phyloP scores from a whole-genome alignment of 2,113 vertebrate species.

The Amia ocellicauda region DNA sequence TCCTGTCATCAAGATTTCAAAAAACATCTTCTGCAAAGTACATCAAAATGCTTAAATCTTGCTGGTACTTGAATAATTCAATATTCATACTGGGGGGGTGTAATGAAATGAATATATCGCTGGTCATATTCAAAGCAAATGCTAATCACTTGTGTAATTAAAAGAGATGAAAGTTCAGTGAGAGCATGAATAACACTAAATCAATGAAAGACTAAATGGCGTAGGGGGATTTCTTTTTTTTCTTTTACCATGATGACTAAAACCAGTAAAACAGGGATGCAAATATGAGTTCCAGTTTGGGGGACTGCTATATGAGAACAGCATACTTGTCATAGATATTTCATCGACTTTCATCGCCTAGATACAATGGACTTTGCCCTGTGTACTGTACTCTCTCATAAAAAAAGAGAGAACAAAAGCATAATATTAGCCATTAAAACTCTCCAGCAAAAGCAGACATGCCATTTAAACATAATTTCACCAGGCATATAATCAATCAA shows the following conservation, averaged over 20 bases:
- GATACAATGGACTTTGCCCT: no score
- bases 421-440: no score
- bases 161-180: slow-evolving; percentile 7
- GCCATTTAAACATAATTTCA: no score
- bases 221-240: background rate
- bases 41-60: background rate
- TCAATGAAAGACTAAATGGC: background rate
- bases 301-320: no score
- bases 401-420: no score
- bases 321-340: no score
- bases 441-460: no score
- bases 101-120: background rate
- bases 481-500: no score
- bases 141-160: slow-evolving; percentile 6
- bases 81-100: background rate
- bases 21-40: background rate
- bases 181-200: background rate
- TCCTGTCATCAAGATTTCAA: background rate
- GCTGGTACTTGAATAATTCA: background rate
- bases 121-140: slow-evolving; percentile 2
- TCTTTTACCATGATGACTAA: background rate
- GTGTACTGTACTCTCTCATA: no score
- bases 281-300: no score
- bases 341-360: no score
- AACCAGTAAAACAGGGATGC: background rate